Base-by-base conservation (phyloP, 2,113 vertebrate species). In the Protomyctophum bolini region DNA sequence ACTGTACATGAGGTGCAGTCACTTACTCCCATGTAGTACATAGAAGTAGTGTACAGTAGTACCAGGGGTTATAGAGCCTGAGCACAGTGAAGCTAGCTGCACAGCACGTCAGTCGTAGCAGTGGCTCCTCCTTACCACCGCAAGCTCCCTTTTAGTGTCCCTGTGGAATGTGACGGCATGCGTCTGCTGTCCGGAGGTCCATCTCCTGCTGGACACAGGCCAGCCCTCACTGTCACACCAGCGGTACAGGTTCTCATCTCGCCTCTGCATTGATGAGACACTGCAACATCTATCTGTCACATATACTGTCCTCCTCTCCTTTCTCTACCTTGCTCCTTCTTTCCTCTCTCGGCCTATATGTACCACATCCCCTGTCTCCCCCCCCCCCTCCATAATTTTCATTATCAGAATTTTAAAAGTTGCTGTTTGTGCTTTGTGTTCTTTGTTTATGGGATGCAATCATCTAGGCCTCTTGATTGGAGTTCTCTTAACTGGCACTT, bases 241-340 rank as follows among this genome's bases (percentile, higher is more conserved):
- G 65, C 81, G 87, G 78, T 87, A 64, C 75, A 83, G 84, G 80
- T 89, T 90, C 86, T 86, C 77, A 83, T 89, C 83, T 87, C 67
- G 83, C 73, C 67, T 81, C 63, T 28, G 82, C 82, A 82, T 70
- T 87, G 83, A 91, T 88, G 83, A 82, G 86, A 87, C 85, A 72
- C 81, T 77, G 83, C 76, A 83, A 85, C 80, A 79, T 89, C 86
- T 84, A 92, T 90, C 87, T 90, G 90, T 90, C 89, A 90, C 87
- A 84, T 73, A 76, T 69, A 83, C 73, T 80, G 73, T 76, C 66
- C 66, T 68, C 77, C 75, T 62, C 58, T 29, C 29, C 45, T 29
- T 28, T 29, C 66, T 75, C 70, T 63, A 15, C 65, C 68, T 54
- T 52, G 66, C 72, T 66, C 45, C n/a, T 2, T 12, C 70, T 51